A percentile compares a stretch with the other conserved stretches of the same genome.
phyloP scores from a whole-genome alignment of 2,113 vertebrate genomes.

The Halcyon senegalensis region DNA sequence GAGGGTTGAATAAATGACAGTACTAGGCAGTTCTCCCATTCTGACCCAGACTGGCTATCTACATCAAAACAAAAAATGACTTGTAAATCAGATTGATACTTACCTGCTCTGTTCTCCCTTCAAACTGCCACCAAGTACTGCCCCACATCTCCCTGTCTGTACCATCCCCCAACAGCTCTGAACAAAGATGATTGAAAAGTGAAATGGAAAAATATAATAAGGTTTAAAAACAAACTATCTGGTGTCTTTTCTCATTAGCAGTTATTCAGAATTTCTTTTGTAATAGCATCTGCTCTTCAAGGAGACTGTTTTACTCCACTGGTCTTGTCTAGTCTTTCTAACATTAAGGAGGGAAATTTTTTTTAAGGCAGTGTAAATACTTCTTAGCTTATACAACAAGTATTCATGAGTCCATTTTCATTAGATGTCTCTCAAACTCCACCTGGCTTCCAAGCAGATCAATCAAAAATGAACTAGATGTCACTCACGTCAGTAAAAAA shows the following conservation, averaged over 20 bases:
- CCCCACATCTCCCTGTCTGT: neutral
- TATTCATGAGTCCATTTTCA: neutral
- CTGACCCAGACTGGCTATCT: neutral
- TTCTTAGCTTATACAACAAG: neutral
- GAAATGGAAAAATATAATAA: neutral
- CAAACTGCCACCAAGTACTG: neutral
- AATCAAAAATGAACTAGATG: slow-evolving; percentile 22
- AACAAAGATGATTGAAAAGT: neutral
- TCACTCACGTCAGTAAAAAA: neutral
- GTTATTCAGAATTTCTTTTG: neutral
- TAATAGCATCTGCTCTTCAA: neutral
- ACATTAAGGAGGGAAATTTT: neutral
- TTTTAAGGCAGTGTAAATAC: neutral
- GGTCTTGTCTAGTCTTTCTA: neutral
- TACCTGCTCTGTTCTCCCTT: neutral
- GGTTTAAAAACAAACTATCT: neutral
- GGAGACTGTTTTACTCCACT: neutral
- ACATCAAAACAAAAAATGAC: neutral
- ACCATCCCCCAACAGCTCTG: neutral
- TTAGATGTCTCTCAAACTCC: neutral
- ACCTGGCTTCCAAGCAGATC: neutral
- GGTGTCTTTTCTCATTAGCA: neutral
- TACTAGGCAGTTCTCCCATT: neutral
- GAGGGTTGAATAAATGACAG: neutral
- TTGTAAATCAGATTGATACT: neutral